Conservation (phyloP, 1,140 invertebrate genomes). For the Tetraneura akinire region DNA sequence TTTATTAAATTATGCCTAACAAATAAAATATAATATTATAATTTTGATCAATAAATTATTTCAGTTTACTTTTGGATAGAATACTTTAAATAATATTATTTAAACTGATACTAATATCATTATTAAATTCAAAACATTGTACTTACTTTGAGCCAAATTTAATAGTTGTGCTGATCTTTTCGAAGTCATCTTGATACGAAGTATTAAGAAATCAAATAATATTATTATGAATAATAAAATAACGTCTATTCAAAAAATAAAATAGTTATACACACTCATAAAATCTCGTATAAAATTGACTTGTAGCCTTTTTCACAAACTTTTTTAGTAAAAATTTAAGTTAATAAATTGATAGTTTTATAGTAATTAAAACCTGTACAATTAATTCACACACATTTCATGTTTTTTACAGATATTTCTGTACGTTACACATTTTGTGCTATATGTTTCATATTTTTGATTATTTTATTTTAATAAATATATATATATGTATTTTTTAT, state of each 20-base stretch:
- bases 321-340: too few relatives aligned
- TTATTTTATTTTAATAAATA: too few relatives aligned
- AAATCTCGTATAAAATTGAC: constrained; percentile 52
- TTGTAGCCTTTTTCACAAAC: constrained; percentile 43
- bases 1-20: not conserved
- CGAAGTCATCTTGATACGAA: constrained; percentile 53
- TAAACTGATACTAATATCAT: too few relatives aligned
- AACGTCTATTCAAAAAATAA: not conserved
- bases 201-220: constrained; percentile 56
- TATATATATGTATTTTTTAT: too few relatives aligned
- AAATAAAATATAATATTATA: constrained; percentile 6
- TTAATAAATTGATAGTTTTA: too few relatives aligned
- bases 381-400: too few relatives aligned
- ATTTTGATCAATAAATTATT: constrained; percentile 7
- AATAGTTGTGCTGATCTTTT: constrained; percentile 12
- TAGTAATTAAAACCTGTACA: too few relatives aligned
- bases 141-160: constrained; percentile 53
- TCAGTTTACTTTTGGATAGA: constrained; percentile 46
- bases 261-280: too few relatives aligned
- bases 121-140: constrained; percentile 52
- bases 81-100: constrained; percentile 47
- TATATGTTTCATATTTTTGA: too few relatives aligned
- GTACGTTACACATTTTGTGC: too few relatives aligned
- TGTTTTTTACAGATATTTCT: too few relatives aligned
- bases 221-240: constrained; percentile 55